phyloP scores from a whole-genome alignment of 2,113 vertebrate genomes.

The Andinoacara biseriatus region DNA sequence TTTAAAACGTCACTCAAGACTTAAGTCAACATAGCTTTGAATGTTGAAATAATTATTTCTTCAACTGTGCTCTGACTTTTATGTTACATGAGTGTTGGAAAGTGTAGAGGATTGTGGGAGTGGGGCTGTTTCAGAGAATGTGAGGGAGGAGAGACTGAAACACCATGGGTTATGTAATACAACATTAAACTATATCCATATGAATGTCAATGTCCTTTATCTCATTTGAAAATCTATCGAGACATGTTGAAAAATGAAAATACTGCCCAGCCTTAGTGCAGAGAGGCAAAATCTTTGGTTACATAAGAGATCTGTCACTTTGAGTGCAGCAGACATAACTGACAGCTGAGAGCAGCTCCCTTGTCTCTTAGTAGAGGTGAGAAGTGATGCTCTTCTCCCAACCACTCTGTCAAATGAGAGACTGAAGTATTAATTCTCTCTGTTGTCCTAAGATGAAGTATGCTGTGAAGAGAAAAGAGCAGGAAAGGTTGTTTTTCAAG shows the following conservation, averaged over 20 bases:
- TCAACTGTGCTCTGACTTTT: not conserved
- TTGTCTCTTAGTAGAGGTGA: conserved; percentile 32
- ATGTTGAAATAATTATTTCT: not conserved
- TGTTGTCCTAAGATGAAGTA: not conserved
- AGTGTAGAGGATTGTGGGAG: too few species aligned
- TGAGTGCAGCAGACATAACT: conserved; percentile 2
- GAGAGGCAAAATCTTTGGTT: conserved; percentile 14
- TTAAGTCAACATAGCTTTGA: not conserved
- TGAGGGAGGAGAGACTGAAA: not conserved
- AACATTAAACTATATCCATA: not conserved
- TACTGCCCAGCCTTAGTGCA: not conserved
- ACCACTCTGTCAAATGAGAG: conserved; percentile 27
- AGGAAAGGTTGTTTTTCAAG: conserved; percentile 5
- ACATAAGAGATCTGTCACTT: conserved; percentile 32
- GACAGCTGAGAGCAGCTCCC: conserved; percentile 33
- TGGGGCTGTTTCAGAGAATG: not conserved
- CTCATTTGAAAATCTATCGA: not conserved
- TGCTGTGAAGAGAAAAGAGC: not conserved
- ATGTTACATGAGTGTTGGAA: too few species aligned
- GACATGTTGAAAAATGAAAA: not conserved
- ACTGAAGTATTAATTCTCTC: conserved; percentile 3
- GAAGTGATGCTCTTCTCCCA: conserved; percentile 28
- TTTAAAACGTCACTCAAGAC: not conserved
- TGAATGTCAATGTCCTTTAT: not conserved
- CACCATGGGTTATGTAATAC: not conserved